Evolutionary conservation across 2,113 vertebrate genomes (phyloP).

Genomic region (Lasiurus cinereus): DNA sequence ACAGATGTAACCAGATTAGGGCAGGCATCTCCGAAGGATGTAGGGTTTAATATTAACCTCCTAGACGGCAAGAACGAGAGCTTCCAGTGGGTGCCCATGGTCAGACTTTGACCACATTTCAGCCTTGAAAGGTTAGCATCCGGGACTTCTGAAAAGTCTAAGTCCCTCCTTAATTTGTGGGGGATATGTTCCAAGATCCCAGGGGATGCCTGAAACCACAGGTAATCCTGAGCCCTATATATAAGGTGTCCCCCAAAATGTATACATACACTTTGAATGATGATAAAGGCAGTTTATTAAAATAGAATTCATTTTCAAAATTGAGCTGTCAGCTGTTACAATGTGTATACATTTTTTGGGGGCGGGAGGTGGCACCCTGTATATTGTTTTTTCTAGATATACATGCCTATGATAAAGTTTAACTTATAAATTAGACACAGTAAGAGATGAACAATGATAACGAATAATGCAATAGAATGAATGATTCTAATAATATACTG

Average conservation of each 20-base stretch:
- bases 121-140: background rate
- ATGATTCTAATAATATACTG: too few relatives aligned
- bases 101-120: background rate
- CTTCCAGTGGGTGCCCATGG: background rate
- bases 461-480: background rate
- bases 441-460: background rate
- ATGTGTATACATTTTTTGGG: too few relatives aligned
- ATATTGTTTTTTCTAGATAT: too few relatives aligned
- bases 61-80: background rate
- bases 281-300: too few relatives aligned
- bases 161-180: background rate
- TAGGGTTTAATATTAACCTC: constrained; percentile 35
- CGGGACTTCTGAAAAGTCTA: background rate
- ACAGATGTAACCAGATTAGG: background rate
- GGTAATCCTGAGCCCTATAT: background rate
- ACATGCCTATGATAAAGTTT: background rate
- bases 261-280: too few relatives aligned
- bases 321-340: too few relatives aligned
- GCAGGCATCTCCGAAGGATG: background rate
- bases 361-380: too few relatives aligned
- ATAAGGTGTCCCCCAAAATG: too few relatives aligned
- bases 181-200: background rate
- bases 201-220: background rate
- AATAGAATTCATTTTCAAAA: too few relatives aligned
- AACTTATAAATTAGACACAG: background rate